These are phyloP conservation scores for Climacteris rufus DNA, from an alignment of 2,113 vertebrate species.

Conservation along the genomic window DNA sequence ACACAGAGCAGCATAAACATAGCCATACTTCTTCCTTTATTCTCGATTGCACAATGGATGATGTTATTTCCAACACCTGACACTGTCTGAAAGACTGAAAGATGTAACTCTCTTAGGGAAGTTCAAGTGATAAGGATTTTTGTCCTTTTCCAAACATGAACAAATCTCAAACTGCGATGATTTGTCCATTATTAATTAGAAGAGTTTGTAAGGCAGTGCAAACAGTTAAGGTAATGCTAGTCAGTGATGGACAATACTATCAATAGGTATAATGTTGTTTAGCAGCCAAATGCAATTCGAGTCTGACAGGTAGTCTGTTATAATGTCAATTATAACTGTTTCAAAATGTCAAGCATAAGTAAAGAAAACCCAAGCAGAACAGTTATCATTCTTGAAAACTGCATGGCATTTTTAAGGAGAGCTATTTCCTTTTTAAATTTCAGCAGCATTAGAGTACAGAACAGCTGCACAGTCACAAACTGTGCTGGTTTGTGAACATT, in stretches of 20 bases:
- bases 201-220: not conserved
- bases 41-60: not conserved
- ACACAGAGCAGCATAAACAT: not conserved
- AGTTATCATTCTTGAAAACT: constrained; percentile 9
- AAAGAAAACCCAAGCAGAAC: constrained; percentile 16
- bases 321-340: constrained; percentile 1
- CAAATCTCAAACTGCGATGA: not conserved
- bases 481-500: not conserved
- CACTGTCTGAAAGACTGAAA: not conserved
- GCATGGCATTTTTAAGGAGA: constrained; percentile 23
- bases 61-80: not conserved
- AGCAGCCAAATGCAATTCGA: not conserved
- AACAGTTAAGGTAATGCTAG: not conserved
- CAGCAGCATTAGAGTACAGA: not conserved
- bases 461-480: not conserved
- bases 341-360: constrained; percentile 28
- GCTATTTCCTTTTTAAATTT: not conserved
- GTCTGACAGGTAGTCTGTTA: constrained; percentile 17
- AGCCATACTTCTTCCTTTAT: not conserved
- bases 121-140: not conserved
- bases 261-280: not conserved
- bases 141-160: not conserved
- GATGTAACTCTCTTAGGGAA: not conserved
- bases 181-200: not conserved
- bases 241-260: constrained; percentile 7